A percentile compares a stretch with the other conserved stretches of the same genome.
These are phyloP conservation scores for Aplysina aerophoba DNA, from an alignment of 37 sponge, comb jelly and placozoan species.

Conservation along the genomic window DNA sequence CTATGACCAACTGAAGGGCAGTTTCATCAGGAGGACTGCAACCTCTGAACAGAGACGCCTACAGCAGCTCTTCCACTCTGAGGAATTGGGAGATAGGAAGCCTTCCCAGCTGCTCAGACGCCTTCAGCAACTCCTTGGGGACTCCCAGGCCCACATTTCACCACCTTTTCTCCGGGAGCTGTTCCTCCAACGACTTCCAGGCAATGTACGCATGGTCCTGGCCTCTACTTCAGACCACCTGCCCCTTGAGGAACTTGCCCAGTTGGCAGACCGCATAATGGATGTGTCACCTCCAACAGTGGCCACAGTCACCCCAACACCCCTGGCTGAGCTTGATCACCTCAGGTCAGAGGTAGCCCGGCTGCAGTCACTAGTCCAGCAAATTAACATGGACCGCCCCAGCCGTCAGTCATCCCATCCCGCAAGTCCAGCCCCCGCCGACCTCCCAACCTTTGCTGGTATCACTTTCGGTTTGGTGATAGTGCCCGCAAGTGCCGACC, in stretches of 20 bases:
- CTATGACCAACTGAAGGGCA: constrained; percentile 12
- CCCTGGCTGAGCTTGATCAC: too few species aligned
- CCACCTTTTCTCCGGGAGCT: constrained; percentile 35
- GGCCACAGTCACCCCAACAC: too few species aligned
- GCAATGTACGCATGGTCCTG: constrained; percentile 42
- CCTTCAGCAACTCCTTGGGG: constrained; percentile 38
- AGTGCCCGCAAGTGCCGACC: constrained; percentile 51
- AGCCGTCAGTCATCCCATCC: too few species aligned
- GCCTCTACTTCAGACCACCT: constrained; percentile 14
- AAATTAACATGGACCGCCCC: too few species aligned
- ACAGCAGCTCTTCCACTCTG: constrained; percentile 12
- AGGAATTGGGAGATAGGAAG: constrained; percentile 36
- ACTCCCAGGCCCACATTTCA: neutral
- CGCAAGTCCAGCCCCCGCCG: too few species aligned
- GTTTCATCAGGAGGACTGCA: neutral
- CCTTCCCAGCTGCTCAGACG: constrained; percentile 20
- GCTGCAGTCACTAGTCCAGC: too few species aligned
- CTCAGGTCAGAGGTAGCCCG: too few species aligned
- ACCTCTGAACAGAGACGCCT: constrained; percentile 31
- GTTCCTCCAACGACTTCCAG: constrained; percentile 45
- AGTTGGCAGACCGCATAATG: constrained; percentile 33
- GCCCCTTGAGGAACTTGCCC: constrained; percentile 33
- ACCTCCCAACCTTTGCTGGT: constrained; percentile 62
- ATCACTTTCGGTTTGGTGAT: constrained; percentile 51
- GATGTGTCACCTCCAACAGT: too few species aligned